Evolutionary conservation across 92 coral and sea anemone genomes (phyloP).

Genomic region (Actinernus sp.): DNA sequence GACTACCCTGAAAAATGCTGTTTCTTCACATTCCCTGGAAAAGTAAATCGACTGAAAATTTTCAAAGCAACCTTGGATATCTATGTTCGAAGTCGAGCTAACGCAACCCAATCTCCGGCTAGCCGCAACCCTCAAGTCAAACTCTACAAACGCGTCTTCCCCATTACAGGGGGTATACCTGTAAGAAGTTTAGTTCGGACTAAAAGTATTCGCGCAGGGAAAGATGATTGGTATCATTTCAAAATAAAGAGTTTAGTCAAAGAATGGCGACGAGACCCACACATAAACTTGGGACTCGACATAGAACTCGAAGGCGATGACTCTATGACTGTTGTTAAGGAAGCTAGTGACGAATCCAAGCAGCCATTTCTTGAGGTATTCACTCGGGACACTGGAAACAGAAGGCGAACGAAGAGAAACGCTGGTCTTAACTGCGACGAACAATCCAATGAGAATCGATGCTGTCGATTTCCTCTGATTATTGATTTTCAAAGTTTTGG

Average conservation of each 20-base stretch:
- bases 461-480: constrained; percentile 39
- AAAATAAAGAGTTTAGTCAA: constrained; percentile 41
- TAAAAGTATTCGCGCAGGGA: constrained; percentile 7
- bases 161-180: constrained; percentile 17
- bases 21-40: constrained; percentile 32
- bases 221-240: constrained; percentile 36
- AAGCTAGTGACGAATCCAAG: constrained; percentile 9
- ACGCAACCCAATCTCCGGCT: constrained; percentile 1
- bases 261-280: constrained; percentile 35
- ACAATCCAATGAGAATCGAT: constrained; percentile 23
- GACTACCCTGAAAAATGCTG: constrained; percentile 42
- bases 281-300: constrained; percentile 49
- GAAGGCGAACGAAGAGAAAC: constrained; percentile 16
- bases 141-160: constrained; percentile 35
- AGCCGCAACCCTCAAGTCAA: constrained; percentile 11
- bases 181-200: constrained; percentile 29
- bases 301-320: constrained; percentile 34
- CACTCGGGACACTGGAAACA: constrained; percentile 19
- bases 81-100: constrained; percentile 22
- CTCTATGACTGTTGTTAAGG: constrained; percentile 12
- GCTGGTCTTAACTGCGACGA: constrained; percentile 22
- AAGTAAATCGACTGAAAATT: constrained; percentile 25
- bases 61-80: constrained; percentile 47
- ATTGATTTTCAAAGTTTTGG: constrained; percentile 43
- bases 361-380: constrained; percentile 59